Evolutionary conservation across 1,140 invertebrate species (phyloP).

Genomic region (Lerema accius): DNA sequence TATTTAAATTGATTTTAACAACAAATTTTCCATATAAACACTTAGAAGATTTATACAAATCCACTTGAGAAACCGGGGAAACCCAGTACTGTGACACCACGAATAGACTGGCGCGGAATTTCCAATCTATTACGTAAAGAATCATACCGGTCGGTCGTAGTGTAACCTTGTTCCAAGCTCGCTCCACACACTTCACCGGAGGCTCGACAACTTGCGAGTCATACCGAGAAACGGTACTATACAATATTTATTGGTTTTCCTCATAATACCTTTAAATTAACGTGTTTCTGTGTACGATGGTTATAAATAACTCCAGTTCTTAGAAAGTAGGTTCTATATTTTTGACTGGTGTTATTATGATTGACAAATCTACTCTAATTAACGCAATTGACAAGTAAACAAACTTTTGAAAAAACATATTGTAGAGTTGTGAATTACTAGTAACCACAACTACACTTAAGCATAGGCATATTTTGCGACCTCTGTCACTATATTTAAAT

Average conservation of each 20-base stretch:
- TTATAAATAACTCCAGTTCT: neutral
- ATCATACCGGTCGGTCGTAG: no score
- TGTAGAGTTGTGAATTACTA: no score
- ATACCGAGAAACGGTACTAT: constrained; percentile 44
- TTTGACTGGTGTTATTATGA: neutral
- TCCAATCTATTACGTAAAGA: constrained; percentile 39
- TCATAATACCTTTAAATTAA: neutral
- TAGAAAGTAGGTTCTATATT: neutral
- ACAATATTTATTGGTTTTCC: neutral
- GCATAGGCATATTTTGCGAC: no score
- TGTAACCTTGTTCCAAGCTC: constrained; percentile 14
- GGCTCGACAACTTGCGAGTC: constrained; percentile 41
- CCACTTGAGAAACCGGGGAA: neutral
- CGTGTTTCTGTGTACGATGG: neutral
- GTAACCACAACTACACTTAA: no score
- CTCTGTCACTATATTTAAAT: no score
- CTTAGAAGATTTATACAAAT: no score
- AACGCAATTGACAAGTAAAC: no score
- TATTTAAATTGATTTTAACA: no score
- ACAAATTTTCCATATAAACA: no score
- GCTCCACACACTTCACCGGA: constrained; percentile 48
- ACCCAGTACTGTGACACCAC: constrained; percentile 4
- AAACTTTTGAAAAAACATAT: no score
- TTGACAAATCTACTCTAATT: no score
- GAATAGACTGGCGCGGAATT: constrained; percentile 41